These are phyloP conservation scores for Astatotilapia flaviijosephi DNA, from an alignment of 2,113 vertebrate genomes.

Conservation along the genomic window DNA sequence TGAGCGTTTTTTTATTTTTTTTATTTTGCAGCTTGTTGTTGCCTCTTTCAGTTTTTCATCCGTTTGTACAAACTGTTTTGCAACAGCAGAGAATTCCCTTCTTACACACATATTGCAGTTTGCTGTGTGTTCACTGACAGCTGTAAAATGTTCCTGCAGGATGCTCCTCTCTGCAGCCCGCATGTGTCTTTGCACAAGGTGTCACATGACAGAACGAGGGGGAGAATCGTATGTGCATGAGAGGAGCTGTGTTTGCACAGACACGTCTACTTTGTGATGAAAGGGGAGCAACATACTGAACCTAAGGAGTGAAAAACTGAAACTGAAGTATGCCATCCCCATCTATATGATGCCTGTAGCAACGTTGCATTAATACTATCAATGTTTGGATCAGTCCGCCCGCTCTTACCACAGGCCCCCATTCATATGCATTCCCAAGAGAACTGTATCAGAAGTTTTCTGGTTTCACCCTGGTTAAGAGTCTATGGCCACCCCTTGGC, in stretches of 20 bases:
- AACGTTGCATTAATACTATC: accelerated
- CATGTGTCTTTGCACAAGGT: background rate
- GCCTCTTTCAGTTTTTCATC: background rate
- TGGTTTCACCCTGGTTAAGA: background rate
- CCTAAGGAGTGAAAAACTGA: background rate
- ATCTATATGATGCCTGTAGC: background rate
- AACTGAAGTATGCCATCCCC: accelerated
- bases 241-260: background rate
- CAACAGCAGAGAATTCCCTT: background rate
- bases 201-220: background rate
- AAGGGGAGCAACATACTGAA: background rate
- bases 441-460: background rate
- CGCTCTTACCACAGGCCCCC: background rate
- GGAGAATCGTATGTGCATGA: background rate
- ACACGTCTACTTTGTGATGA: background rate
- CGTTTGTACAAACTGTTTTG: background rate
- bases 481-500: background rate
- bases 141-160: background rate
- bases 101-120: background rate
- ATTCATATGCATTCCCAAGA: background rate
- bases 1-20: background rate
- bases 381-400: background rate
- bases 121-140: background rate
- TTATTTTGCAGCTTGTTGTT: background rate
- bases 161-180: background rate